Conservation (phyloP, 2,888 invertebrate genomes). For the Polylopha cassiicola region DNA sequence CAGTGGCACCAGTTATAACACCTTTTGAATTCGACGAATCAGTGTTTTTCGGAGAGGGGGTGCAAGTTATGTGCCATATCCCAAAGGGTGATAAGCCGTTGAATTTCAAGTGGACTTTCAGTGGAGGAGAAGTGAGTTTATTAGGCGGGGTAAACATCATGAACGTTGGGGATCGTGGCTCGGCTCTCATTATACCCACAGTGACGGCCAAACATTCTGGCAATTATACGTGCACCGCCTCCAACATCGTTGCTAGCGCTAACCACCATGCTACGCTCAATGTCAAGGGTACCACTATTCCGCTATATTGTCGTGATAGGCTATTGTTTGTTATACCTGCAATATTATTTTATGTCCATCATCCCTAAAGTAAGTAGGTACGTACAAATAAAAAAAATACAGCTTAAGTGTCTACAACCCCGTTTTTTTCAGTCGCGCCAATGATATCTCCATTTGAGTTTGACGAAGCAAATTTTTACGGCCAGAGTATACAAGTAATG, state of each 20-base stretch:
- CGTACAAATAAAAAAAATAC: not conserved
- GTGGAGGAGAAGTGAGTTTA: slow-evolving; percentile 77
- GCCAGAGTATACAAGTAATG: slow-evolving; percentile 76
- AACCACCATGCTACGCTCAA: slow-evolving; percentile 78
- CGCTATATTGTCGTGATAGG: slow-evolving; percentile 52
- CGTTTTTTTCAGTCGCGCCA: slow-evolving; percentile 74
- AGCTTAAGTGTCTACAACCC: slow-evolving; percentile 13
- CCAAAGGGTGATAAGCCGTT: slow-evolving; percentile 84
- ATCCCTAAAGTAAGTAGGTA: too few species aligned
- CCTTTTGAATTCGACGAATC: slow-evolving; percentile 79
- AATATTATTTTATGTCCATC: slow-evolving; percentile 18
- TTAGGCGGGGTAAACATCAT: slow-evolving; percentile 79
- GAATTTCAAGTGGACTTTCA: slow-evolving; percentile 85
- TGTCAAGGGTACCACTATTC: slow-evolving; percentile 78
- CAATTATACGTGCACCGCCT: slow-evolving; percentile 81
- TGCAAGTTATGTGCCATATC: slow-evolving; percentile 78
- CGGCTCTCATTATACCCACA: slow-evolving; percentile 81
- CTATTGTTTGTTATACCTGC: slow-evolving; percentile 41
- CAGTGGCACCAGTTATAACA: slow-evolving; percentile 79
- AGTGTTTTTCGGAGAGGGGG: slow-evolving; percentile 76
- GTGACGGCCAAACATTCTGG: slow-evolving; percentile 83
- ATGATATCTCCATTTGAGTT: slow-evolving; percentile 79
- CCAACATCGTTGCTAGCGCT: slow-evolving; percentile 79
- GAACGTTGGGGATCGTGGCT: slow-evolving; percentile 80
- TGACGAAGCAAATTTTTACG: slow-evolving; percentile 73